These are phyloP conservation scores for Tangara arthus DNA, from an alignment of 2,797 vertebrate genomes.

Conservation along the genomic window DNA sequence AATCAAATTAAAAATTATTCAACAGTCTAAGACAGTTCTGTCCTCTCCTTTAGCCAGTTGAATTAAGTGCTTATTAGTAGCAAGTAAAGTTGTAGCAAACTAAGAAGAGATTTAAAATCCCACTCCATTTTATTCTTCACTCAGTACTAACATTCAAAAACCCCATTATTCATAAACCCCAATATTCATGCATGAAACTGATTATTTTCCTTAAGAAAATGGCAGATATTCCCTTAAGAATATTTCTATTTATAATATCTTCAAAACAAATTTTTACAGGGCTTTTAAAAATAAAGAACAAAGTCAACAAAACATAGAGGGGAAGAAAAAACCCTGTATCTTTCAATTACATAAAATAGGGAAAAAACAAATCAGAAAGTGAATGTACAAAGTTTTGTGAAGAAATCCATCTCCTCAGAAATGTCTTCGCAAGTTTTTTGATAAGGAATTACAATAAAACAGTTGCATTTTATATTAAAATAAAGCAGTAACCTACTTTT, in stretches of 20 bases:
- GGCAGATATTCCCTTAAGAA: background rate
- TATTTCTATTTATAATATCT: background rate
- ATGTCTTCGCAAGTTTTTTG: background rate
- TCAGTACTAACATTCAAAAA: background rate
- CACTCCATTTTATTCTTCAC: background rate
- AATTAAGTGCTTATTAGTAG: background rate
- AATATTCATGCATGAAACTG: background rate
- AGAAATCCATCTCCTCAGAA: background rate
- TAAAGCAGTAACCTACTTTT: constrained; percentile 81
- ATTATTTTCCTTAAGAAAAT: background rate
- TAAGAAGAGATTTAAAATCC: background rate
- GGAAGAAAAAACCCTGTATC: fast-evolving
- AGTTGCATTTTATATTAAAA: background rate
- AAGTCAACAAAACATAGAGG: background rate
- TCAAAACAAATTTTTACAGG: background rate
- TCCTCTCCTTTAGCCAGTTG: background rate
- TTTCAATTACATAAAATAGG: background rate
- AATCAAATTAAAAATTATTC: background rate
- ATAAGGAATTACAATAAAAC: background rate
- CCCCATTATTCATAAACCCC: background rate
- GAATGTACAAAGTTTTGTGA: background rate
- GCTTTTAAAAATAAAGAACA: background rate
- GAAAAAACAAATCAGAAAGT: background rate
- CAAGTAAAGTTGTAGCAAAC: background rate
- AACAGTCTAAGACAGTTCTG: background rate